These are phyloP conservation scores for Typhlichthys eigenmanni DNA, from an alignment of 2,797 vertebrate genomes.

Conservation along the genomic window DNA sequence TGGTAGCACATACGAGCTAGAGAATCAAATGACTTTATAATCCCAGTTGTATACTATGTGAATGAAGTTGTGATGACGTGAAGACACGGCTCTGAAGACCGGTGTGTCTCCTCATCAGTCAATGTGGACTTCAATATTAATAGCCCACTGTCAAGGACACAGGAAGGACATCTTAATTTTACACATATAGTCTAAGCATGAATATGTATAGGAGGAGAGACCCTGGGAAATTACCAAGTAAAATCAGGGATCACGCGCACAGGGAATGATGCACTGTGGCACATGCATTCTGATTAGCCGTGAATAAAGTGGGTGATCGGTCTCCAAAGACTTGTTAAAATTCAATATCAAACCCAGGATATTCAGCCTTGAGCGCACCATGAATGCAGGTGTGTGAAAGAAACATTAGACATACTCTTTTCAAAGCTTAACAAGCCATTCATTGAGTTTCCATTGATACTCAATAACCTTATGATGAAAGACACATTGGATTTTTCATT, in stretches of 20 bases:
- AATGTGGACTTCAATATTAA: conserved; percentile 75
- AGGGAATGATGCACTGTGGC: conserved; percentile 67
- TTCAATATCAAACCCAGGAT: conserved; percentile 29
- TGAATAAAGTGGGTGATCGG: conserved; percentile 52
- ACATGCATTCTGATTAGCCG: conserved; percentile 64
- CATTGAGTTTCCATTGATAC: no score
- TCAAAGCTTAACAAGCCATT: no score
- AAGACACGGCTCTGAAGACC: not conserved
- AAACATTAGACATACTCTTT: not conserved
- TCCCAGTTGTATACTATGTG: no score
- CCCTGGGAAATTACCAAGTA: conserved; percentile 72
- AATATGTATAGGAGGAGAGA: conserved; percentile 71
- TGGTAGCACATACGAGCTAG: no score
- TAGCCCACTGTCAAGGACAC: conserved; percentile 75
- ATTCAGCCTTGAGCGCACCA: conserved; percentile 26
- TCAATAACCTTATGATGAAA: no score
- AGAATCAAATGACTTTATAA: no score
- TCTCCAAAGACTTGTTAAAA: conserved; percentile 66
- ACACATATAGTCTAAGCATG: conserved; percentile 68
- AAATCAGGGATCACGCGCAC: conserved; percentile 59
- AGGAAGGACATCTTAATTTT: conserved; percentile 72
- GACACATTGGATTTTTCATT: no score
- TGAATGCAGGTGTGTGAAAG: not conserved
- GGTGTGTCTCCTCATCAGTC: conserved; percentile 35
- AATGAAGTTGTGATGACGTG: no score